Evolutionary conservation across 2,888 invertebrate species (phyloP).

Genomic region (Willowsia nigromaculata): DNA sequence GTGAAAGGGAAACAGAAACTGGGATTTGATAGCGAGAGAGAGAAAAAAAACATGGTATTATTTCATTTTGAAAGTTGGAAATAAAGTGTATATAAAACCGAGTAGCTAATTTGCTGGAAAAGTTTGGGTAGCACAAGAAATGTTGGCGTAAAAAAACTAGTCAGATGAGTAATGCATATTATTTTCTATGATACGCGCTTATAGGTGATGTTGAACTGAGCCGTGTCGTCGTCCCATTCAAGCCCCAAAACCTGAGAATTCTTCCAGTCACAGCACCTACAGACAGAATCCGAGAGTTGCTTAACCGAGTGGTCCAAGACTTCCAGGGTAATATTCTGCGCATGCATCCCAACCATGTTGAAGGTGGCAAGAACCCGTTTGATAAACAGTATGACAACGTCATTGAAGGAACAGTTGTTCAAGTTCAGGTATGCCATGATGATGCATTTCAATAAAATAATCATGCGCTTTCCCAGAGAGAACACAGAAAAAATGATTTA

Average conservation of each 20-base stretch:
- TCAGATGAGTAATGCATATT: neutral
- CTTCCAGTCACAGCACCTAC: slow-evolving; percentile 78
- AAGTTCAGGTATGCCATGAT: slow-evolving; percentile 74
- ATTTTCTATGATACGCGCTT: neutral
- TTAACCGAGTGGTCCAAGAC: slow-evolving; percentile 77
- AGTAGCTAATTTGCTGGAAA: neutral
- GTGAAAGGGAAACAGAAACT: slow-evolving; percentile 14
- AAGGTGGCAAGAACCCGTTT: slow-evolving; percentile 77
- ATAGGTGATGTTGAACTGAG: slow-evolving; percentile 78
- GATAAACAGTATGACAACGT: slow-evolving; percentile 79
- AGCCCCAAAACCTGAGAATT: slow-evolving; percentile 78
- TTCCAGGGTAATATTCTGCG: slow-evolving; percentile 77
- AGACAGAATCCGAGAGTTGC: slow-evolving; percentile 77
- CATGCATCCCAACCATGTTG: slow-evolving; percentile 78
- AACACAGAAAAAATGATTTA: neutral
- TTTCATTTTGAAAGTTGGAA: neutral
- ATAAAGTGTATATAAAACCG: neutral
- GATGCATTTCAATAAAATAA: too few relatives aligned
- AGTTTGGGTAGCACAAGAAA: too few relatives aligned
- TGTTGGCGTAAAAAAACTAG: neutral
- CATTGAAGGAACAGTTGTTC: slow-evolving; percentile 78
- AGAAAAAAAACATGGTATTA: too few relatives aligned
- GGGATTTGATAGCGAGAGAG: neutral
- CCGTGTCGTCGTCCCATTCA: slow-evolving; percentile 78
- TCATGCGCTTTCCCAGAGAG: neutral